A percentile compares a stretch with the other conserved stretches of the same genome.
Evolutionary conservation across 1,140 invertebrate species (phyloP).

Genomic region (Sinella curviseta): DNA sequence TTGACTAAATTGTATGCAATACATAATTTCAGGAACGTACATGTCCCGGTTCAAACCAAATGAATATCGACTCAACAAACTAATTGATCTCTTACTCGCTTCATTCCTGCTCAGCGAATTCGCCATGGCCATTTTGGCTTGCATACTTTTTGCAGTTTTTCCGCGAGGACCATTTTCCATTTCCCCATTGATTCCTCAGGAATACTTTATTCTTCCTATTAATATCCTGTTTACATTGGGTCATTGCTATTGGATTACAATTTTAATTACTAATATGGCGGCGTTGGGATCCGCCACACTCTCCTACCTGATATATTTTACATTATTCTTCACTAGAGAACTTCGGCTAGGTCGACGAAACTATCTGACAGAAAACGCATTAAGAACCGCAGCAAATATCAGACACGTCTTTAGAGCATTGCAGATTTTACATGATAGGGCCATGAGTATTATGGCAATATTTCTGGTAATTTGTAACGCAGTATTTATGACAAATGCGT

Average conservation of each 20-base stretch:
- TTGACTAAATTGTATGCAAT: not conserved
- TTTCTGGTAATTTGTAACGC: not conserved
- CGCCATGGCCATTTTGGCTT: not conserved
- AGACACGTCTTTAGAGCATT: not conserved
- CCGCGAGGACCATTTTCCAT: not conserved
- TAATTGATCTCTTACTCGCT: not conserved
- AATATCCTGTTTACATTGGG: not conserved
- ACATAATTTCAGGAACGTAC: not conserved
- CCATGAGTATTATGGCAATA: not conserved
- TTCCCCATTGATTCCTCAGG: not conserved
- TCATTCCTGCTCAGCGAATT: not conserved
- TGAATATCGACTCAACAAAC: not conserved
- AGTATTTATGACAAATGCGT: not conserved
- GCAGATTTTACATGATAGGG: not conserved
- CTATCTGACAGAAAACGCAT: not conserved
- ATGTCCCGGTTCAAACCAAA: not conserved
- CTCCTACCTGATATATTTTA: not conserved
- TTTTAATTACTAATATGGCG: not conserved
- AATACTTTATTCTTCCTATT: not conserved
- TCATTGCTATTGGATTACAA: not conserved
- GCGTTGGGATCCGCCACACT: not conserved
- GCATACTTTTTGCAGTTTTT: not conserved
- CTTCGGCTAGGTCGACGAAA: not conserved
- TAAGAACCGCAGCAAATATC: not conserved
- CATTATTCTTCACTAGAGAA: not conserved